A percentile compares a stretch with the other conserved stretches of the same genome.
phyloP scores from a whole-genome alignment of 2,113 vertebrate species.

The Chloroceryle aenea region DNA sequence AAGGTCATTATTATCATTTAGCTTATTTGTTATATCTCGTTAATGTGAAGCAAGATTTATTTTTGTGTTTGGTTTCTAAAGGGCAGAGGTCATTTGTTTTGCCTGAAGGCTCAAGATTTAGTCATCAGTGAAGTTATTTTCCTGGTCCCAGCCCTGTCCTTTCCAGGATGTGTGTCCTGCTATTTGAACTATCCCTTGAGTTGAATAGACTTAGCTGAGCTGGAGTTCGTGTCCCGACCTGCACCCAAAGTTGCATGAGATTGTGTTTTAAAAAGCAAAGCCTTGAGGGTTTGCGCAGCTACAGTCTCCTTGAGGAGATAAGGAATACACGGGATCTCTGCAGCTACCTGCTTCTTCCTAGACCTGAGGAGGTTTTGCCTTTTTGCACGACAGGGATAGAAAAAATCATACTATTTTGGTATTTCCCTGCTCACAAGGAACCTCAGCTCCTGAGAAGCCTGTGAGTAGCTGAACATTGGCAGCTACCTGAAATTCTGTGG shows the following conservation, averaged over 20 bases:
- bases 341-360: background rate
- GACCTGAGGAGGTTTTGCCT: background rate
- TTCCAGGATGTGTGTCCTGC: constrained; percentile 5
- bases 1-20: background rate
- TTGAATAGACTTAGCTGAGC: background rate
- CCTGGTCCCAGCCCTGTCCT: background rate
- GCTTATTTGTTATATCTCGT: constrained; percentile 22
- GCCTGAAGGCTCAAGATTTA: constrained; percentile 18
- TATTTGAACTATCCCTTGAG: constrained; percentile 11
- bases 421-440: background rate
- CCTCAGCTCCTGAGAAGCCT: background rate
- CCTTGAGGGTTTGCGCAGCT: background rate
- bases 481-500: background rate
- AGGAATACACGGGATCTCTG: background rate
- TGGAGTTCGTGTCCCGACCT: constrained; percentile 30
- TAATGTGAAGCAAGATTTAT: background rate
- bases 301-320: background rate
- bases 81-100: constrained; percentile 6
- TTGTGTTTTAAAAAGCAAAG: background rate
- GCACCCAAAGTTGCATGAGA: background rate
- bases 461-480: background rate
- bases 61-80: constrained; percentile 31
- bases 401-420: background rate
- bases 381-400: background rate
- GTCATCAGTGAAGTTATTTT: constrained; percentile 5